Evolutionary conservation across 2,113 vertebrate genomes (phyloP), one percentile per base, ranked within the genome.

Genomic region (Pica pica): DNA sequence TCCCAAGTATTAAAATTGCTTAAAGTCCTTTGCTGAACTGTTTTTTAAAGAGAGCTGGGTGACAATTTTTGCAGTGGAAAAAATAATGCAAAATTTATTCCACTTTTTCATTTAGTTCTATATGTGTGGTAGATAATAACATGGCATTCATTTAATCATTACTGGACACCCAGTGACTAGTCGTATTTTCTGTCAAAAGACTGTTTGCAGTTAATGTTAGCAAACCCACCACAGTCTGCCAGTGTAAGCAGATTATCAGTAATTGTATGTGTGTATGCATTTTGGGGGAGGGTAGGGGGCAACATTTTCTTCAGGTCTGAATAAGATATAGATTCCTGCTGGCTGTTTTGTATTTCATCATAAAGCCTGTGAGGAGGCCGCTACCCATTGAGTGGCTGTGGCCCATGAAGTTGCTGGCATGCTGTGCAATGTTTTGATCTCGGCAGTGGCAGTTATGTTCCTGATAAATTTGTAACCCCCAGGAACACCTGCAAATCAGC

Each of bases 261-360:
- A 99, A 99, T 99, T 99, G 98, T 98, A 98, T 98, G 98, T 98
- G 98, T 99, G 98, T 98, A 98, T 99, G 98, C 98, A 98, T 99
- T 98, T 98, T 98, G 98, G 98, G 98, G 98, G 97, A 98, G 97
- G 98, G 98, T 97, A 97, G 98, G 98, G 97, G 98, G 98, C 97
- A 98, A 98, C 97, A 98, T 98, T 98, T 98, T 98, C 98, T 98
- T 98, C 98, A 98, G 98, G 98, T 98, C 98, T 99, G 98, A 99
- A 99, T 98, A 98, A 98, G 98, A 98, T 98, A 98, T 98, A 98
- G 98, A 98, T 98, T 98, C 98, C 98, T 98, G 98, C 98, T 98
- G 98, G 98, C 98, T 98, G 98, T 98, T 99, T 99, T 99, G 98
- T 98, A 98, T 98, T 98, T 98, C 98, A 98, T 99, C 98, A 98